phyloP scores from a whole-genome alignment of 1,140 invertebrate genomes.

The Brachionus calyciflorus region DNA sequence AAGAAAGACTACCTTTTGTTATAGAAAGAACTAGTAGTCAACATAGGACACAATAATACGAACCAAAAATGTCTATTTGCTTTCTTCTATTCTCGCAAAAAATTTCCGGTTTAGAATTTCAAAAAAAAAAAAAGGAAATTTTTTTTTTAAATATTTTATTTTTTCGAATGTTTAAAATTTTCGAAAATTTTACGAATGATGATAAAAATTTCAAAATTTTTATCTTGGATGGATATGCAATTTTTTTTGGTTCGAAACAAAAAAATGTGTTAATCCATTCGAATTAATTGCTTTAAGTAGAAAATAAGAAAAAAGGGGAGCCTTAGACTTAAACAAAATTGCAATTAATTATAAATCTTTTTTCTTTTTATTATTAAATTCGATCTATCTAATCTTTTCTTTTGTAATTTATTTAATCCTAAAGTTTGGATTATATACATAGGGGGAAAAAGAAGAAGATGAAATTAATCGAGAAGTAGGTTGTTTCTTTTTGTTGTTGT shows the following conservation, averaged over 20 bases:
- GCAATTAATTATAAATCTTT: constrained; percentile 31
- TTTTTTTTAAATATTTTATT: too few species aligned
- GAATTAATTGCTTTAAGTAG: constrained; percentile 9
- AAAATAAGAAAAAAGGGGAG: background rate
- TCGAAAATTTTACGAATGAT: background rate
- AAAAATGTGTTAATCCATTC: constrained; percentile 36
- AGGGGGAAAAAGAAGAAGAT: too few species aligned
- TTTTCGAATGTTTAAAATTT: too few species aligned
- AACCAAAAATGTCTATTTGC: too few species aligned
- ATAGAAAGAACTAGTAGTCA: too few species aligned
- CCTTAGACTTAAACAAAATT: background rate
- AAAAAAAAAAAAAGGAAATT: too few species aligned
- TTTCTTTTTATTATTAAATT: constrained; percentile 26
- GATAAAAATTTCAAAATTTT: background rate
- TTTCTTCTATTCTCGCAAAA: too few species aligned
- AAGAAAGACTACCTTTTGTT: too few species aligned
- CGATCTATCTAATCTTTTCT: constrained; percentile 37
- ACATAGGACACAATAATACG: too few species aligned
- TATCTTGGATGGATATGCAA: constrained; percentile 23
- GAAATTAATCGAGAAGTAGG: background rate
- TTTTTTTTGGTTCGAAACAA: constrained; percentile 15
- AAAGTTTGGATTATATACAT: constrained; percentile 40
- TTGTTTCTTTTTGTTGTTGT: background rate
- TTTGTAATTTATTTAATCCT: background rate
- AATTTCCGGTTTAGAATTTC: too few species aligned